Evolutionary conservation across 1,140 invertebrate genomes (phyloP), one percentile per base, ranked within the genome.

Genomic region (Diabrotica virgifera): DNA sequence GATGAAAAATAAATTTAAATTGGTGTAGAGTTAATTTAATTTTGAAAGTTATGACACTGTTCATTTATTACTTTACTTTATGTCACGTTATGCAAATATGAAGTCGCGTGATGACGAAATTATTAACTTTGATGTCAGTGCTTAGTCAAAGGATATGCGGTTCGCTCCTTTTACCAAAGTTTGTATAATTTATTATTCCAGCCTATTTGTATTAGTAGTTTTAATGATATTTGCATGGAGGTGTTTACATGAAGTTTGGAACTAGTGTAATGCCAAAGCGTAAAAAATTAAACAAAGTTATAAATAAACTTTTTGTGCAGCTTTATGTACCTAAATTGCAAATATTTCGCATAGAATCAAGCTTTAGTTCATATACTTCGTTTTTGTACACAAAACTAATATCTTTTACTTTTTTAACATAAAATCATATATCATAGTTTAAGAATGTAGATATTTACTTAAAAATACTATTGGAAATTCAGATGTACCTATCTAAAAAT

Each of bases 41-140:
- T 46, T 46, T 8, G 40, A 8, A 46, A 46, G 8, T 46, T n/a
- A 24, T 24, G 24, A 24, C 24, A 4, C 40, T 46, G 40, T 46
- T 46, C 40, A 46, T 46, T 46, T 46, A 46, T 46, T 46, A 46
- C 40, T 46, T 46, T n/a, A 46, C 40, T 46, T 46, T 46, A n/a
- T 46, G 40, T 46, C 40, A 46, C 8, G 4, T 46, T 46, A 46
- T 46, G 40, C 40, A 46, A 46, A 46, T 46, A 46, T 46, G 2
- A 46, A 46, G 8, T n/a, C 8, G 40, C 8, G 40, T 46, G n/a
- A 46, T 3, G 40, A 46, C 40, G n/a, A 46, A 46, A 5, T 46
- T 46, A 46, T 46, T 46, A 46, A n/a, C 40, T 46, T 46, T 46
- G 40, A 46, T 46, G 40, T 46, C 8, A 6, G 40, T 46, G 5